Conservation (phyloP, 1,140 invertebrate genomes). For the Aporrectodea caliginosa region DNA sequence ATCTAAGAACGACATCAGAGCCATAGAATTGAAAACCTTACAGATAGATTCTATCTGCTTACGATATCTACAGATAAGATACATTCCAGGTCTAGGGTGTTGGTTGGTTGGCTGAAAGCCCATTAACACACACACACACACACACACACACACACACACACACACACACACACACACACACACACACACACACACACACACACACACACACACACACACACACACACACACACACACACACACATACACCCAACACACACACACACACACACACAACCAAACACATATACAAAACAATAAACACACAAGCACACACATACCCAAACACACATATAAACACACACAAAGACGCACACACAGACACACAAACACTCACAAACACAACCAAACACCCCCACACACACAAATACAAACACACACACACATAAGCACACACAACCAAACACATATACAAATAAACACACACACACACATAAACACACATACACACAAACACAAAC, state of each 20-base stretch:
- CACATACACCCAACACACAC: constrained; percentile 8
- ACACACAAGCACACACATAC: neutral
- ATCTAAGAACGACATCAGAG: neutral
- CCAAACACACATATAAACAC: neutral
- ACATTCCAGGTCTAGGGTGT: neutral
- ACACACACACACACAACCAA: neutral
- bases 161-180: neutral
- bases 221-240: constrained; percentile 12
- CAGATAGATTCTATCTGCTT: neutral
- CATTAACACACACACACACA: neutral
- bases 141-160: neutral
- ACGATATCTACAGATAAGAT: neutral
- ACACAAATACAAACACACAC: no score
- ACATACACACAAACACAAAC: no score
- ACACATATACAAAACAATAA: no score
- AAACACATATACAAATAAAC: no score
- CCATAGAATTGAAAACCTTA: neutral
- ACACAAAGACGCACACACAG: neutral
- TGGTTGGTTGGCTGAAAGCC: no score
- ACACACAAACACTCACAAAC: neutral
- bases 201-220: constrained; percentile 13
- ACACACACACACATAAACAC: no score
- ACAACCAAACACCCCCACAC: neutral
- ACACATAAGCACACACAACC: neutral
- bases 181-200: constrained; percentile 6